These are phyloP conservation scores for Coryphaenoides rupestris DNA, from an alignment of 2,113 vertebrate species.

Conservation along the genomic window DNA sequence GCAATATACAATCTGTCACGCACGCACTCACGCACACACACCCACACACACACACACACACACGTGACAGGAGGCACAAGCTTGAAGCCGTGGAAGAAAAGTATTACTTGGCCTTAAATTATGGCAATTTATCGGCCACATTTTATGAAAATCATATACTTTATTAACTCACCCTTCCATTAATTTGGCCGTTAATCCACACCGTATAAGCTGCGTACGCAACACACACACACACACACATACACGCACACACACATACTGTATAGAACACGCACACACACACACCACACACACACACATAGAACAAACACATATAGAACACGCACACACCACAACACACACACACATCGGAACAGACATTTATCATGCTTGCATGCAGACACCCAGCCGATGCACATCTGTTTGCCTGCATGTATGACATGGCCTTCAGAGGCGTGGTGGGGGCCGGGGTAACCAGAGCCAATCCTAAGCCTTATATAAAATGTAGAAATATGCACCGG, in stretches of 20 bases:
- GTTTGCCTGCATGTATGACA: slow-evolving; percentile 45
- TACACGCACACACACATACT: too few relatives aligned
- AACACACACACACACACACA: neutral
- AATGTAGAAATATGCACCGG: slow-evolving; percentile 54
- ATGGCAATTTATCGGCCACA: neutral
- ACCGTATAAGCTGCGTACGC: too few relatives aligned
- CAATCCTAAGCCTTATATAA: slow-evolving; percentile 40
- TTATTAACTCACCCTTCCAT: neutral
- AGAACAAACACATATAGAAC: neutral
- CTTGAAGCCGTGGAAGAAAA: neutral
- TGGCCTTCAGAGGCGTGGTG: slow-evolving; percentile 36
- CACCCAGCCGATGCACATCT: slow-evolving; percentile 33
- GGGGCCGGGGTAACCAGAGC: slow-evolving; percentile 49
- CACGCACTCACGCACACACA: neutral
- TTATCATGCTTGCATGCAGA: neutral
- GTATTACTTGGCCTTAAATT: neutral
- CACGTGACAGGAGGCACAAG: neutral
- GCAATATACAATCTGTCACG: too few relatives aligned
- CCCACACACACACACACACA: slow-evolving; percentile 6
- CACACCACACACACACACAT: neutral
- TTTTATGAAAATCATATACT: slow-evolving; percentile 1
- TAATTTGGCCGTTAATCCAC: neutral
- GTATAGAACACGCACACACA: neutral
- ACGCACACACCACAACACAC: neutral
- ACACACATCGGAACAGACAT: too few relatives aligned